Percentiles rank a stretch among this genome's conserved stretches.
phyloP scores from a whole-genome alignment of 2,888 invertebrate genomes.

The Chironomus tentans region DNA sequence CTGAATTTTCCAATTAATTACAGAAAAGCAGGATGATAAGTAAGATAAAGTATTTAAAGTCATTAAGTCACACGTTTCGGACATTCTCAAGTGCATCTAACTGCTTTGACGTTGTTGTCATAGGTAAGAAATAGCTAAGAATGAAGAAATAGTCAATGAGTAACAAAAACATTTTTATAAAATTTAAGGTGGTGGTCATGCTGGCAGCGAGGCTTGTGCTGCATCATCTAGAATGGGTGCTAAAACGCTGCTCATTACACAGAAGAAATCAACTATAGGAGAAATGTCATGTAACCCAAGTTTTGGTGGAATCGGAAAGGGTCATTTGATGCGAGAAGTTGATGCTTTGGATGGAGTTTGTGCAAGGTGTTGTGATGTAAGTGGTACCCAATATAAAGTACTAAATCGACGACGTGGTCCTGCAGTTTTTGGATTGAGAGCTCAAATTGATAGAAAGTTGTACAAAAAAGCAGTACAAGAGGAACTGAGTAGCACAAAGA shows the following conservation, averaged over 20 bases:
- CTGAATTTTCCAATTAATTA: no score
- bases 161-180: no score
- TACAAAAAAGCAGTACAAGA: slow-evolving; percentile 69
- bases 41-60: neutral
- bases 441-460: slow-evolving; percentile 75
- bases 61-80: neutral
- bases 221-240: slow-evolving; percentile 78
- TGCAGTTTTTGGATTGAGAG: slow-evolving; percentile 81
- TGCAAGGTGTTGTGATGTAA: slow-evolving; percentile 66
- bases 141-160: no score
- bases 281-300: slow-evolving; percentile 88
- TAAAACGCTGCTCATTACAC: slow-evolving; percentile 69
- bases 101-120: neutral
- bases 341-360: slow-evolving; percentile 84
- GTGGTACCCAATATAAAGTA: slow-evolving; percentile 72
- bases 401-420: slow-evolving; percentile 76
- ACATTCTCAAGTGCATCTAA: neutral
- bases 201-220: slow-evolving; percentile 78
- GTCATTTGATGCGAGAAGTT: slow-evolving; percentile 75
- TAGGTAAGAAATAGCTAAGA: neutral
- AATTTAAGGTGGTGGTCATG: slow-evolving; percentile 71
- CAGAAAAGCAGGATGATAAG: neutral
- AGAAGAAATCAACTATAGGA: slow-evolving; percentile 75
- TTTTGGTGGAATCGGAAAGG: slow-evolving; percentile 88
- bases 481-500: slow-evolving; percentile 55